Evolutionary conservation across 2,113 vertebrate species (phyloP).

Genomic region (Bos javanicus): DNA sequence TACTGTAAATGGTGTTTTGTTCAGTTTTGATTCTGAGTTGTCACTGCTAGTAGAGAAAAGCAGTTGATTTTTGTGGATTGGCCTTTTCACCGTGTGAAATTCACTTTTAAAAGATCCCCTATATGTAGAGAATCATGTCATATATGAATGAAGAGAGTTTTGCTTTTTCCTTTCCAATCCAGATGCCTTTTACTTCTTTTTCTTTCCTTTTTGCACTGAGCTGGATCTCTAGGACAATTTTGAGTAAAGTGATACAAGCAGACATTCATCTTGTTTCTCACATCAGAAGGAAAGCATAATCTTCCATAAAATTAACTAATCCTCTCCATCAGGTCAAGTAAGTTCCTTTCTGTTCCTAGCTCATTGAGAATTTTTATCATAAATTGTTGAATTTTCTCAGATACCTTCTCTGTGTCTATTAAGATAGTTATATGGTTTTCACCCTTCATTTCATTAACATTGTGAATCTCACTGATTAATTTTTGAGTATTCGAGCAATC

Average conservation of each 20-base stretch:
- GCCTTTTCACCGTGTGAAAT: neutral
- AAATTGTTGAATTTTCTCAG: neutral
- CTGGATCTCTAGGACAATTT: neutral
- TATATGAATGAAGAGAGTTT: neutral
- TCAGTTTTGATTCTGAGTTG: neutral
- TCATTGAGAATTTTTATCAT: neutral
- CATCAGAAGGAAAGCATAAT: neutral
- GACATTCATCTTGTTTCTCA: neutral
- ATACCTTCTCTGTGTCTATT: neutral
- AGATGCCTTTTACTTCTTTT: neutral
- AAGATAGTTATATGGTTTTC: neutral
- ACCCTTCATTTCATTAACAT: neutral
- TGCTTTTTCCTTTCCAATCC: neutral
- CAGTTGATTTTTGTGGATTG: neutral
- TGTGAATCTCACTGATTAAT: neutral
- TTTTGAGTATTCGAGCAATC: neutral
- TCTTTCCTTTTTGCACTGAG: neutral
- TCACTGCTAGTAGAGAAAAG: neutral
- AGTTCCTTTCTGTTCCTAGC: neutral
- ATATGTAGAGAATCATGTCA: neutral
- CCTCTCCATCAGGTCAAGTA: neutral
- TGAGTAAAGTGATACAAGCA: neutral
- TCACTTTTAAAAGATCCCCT: neutral
- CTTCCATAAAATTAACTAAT: neutral
- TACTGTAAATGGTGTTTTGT: neutral